Base-by-base conservation (phyloP, 1,140 invertebrate species). In the Drosophila equinoxialis region DNA sequence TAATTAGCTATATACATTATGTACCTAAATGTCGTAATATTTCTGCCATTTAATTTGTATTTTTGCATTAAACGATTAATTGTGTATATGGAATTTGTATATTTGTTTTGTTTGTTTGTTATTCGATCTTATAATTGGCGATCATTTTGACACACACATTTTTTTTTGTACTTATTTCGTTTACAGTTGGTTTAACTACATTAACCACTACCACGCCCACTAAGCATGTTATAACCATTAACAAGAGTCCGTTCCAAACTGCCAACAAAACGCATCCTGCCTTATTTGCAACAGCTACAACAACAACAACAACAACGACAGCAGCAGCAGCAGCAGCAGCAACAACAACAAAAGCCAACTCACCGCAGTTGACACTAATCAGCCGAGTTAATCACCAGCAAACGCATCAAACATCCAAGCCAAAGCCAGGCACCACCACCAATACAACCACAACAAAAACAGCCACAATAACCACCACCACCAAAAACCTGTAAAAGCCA, bases 151-250 rank as follows among this genome's bases (percentile, higher is more conserved):
- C 71, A 89, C 73, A 89, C 77, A 79, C 57, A 30, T 6, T 30
- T 83, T 84, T 84, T 51, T 51, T 84, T 59, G 57, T 78, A 82
- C 84, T 90, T 87, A 89, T 89, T 89, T 89, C 85, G 85, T 89
- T 90, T 90, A 73, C 89, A 90, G 89, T 91, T 84, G 83, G 84
- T 82, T 89, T 90, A 80, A 76, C 75, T 67, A 78, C 75, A 71
- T 71, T 77, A 77, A 77, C 75, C 62, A 77, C 72, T 63, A 84
- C 82, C 76, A 84, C 84, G 84, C 85, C 84, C 77, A 89, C 84
- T 73, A 90, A 84, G 84, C 84, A 89, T 89, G 84, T 90, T 72
- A 85, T 90, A 89, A 90, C 84, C 68, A 85, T 89, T 89, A 89
- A 89, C 80, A 87, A 89, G 74, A 87, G 77, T 83, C 81, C 84